Percentiles rank a stretch among this genome's conserved stretches.
These are phyloP conservation scores for Melopsittacus undulatus DNA, from an alignment of 2,797 vertebrate genomes.

Conservation along the genomic window DNA sequence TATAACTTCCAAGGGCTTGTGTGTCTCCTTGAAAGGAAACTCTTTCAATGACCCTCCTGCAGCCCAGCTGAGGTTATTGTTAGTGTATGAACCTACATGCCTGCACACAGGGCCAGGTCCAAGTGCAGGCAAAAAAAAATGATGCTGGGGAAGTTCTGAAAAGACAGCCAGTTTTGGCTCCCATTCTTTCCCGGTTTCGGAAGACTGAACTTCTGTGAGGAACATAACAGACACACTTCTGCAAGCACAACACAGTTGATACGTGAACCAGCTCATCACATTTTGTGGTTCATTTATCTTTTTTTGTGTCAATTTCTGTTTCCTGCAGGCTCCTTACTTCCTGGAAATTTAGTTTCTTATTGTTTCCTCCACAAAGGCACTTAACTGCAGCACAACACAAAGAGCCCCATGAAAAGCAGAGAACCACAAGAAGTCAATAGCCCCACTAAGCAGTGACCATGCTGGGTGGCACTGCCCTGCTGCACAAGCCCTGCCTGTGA, in stretches of 20 bases:
- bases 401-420: neutral
- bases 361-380: neutral
- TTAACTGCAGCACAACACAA: neutral
- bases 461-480: neutral
- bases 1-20: neutral
- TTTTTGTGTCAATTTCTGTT: neutral
- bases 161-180: neutral
- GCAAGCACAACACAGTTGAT: rapidly evolving
- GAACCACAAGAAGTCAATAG: neutral
- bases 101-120: too few relatives aligned
- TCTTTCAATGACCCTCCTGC: neutral
- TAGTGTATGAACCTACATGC: neutral
- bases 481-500: rapidly evolving
- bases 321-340: neutral
- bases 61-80: rapidly evolving
- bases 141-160: neutral
- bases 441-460: neutral
- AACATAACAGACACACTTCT: neutral
- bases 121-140: neutral
- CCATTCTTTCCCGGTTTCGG: neutral
- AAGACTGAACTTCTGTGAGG: neutral
- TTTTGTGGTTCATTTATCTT: neutral
- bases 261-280: neutral
- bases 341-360: neutral
- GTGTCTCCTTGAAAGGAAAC: neutral